Conservation (phyloP, 2,113 vertebrate genomes). For the Nycticryphes semicollaris region DNA sequence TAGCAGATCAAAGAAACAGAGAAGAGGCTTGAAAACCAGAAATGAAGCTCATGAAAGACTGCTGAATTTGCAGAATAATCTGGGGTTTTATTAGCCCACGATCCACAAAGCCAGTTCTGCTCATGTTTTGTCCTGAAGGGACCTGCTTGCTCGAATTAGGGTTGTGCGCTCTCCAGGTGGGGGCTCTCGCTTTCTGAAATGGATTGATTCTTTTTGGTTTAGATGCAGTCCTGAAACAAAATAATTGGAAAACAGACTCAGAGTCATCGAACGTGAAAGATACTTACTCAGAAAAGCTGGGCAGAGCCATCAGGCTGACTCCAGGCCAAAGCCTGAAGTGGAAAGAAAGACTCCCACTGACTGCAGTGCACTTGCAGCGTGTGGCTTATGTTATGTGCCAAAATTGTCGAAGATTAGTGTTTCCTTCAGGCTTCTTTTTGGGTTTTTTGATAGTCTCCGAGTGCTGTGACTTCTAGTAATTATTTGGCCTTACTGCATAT, state of each 20-base stretch:
- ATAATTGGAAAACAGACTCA: neutral
- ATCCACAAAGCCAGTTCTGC: neutral
- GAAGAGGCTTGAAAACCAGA: neutral
- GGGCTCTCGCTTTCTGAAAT: neutral
- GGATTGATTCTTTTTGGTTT: neutral
- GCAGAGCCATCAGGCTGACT: neutral
- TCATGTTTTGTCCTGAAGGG: neutral
- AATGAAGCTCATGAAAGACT: neutral
- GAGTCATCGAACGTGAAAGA: neutral
- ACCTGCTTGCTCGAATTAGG: neutral
- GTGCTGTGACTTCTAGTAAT: neutral
- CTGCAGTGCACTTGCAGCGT: neutral
- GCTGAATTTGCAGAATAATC: neutral
- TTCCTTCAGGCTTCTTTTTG: neutral
- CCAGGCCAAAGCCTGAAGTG: neutral
- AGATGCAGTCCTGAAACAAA: neutral
- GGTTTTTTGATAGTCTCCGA: neutral
- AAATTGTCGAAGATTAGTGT: neutral
- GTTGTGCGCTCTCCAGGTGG: neutral
- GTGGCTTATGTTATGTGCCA: neutral
- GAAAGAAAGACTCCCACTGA: neutral
- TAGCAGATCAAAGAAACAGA: neutral
- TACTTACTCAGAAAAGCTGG: neutral
- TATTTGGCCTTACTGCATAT: neutral
- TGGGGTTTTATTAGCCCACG: neutral